Evolutionary conservation across 2,888 invertebrate species (phyloP).

Genomic region (Cheilosia vernalis): DNA sequence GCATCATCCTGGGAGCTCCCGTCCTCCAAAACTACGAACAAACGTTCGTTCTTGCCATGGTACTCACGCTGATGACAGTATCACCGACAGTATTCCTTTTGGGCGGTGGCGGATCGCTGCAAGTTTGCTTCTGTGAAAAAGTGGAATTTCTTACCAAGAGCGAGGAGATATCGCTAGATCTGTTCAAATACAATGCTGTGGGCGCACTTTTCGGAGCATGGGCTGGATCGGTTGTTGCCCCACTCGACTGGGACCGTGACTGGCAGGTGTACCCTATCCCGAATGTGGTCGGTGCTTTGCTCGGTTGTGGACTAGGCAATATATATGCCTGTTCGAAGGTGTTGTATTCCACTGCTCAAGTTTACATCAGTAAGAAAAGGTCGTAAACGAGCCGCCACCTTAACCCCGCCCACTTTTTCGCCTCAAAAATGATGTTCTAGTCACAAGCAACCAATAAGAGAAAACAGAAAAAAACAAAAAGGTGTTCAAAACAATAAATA

Average conservation of each 20-base stretch:
- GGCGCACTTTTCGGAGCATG: slow-evolving; percentile 88
- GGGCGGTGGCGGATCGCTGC: slow-evolving; percentile 82
- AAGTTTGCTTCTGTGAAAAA: slow-evolving; percentile 82
- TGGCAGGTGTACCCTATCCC: slow-evolving; percentile 92
- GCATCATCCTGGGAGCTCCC: slow-evolving; percentile 83
- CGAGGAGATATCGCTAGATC: slow-evolving; percentile 81
- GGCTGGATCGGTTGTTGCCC: slow-evolving; percentile 91
- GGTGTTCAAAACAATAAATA: slow-evolving; percentile 68
- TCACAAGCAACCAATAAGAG: slow-evolving; percentile 57
- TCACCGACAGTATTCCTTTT: slow-evolving; percentile 82
- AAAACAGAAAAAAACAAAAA: slow-evolving; percentile 33
- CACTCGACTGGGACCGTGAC: slow-evolving; percentile 93
- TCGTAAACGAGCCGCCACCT: slow-evolving; percentile 43
- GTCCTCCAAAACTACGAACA: slow-evolving; percentile 82
- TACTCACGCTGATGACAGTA: slow-evolving; percentile 82
- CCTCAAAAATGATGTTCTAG: slow-evolving; percentile 54
- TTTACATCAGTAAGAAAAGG: slow-evolving; percentile 81
- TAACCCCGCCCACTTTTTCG: slow-evolving; percentile 41
- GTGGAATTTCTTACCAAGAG: slow-evolving; percentile 81
- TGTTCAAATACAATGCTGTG: slow-evolving; percentile 82
- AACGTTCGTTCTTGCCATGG: slow-evolving; percentile 81
- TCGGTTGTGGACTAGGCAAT: slow-evolving; percentile 85
- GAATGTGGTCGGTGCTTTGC: slow-evolving; percentile 86
- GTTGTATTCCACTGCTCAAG: slow-evolving; percentile 80
- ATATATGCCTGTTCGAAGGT: slow-evolving; percentile 82